Evolutionary conservation across 2,113 vertebrate species (phyloP), one percentile per base, ranked within the genome.

Genomic region (Petroica traversi): DNA sequence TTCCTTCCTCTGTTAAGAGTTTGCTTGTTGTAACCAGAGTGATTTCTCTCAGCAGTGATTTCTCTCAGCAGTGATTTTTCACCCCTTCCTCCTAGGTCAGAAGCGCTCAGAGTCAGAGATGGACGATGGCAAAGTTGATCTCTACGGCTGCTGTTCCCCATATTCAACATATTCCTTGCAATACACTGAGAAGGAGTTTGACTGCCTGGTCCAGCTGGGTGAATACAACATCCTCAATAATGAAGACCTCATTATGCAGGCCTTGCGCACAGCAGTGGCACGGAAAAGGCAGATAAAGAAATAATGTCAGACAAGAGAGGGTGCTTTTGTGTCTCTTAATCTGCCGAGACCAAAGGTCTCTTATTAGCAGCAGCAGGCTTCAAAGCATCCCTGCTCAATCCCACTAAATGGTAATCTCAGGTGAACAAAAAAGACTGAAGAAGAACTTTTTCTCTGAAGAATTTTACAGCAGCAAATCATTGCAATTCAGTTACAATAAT

Each of bases 201-300:
- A 98, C 68, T 33, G 62, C 29, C 94, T 98, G 83, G 92, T 98
- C 63, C 94, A 96, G 20, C 94, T 98, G 91, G 93, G 77, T 15
- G 96, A 97, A 49, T 98, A 98, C 95, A 98, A 98, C 4, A 83
- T 98, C 62, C 93, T 98, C 59, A 98, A 98, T 59, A 98, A 98
- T 0, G 16, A 55, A 12, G 74, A 96, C 12, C 93, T 96, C 7
- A 89, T 98, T 49, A 18, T 57, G 11, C 69, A 61, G 20, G 98
- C 97, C 51, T 85, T 98, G 69, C 55, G 1, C 45, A 93, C 66
- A 45, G 98, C 97, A 73, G 94, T 98, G 73, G 81, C 92, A 58
- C 66, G 59, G 54, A 94, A 85, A 97, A 97, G 80, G 43, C 77
- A 43, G 45, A 88, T 51, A 34, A 98, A 88, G 85, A 95, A 85